phyloP scores from a whole-genome alignment of 2,797 vertebrate species.

The Anomalospiza imberbis region DNA sequence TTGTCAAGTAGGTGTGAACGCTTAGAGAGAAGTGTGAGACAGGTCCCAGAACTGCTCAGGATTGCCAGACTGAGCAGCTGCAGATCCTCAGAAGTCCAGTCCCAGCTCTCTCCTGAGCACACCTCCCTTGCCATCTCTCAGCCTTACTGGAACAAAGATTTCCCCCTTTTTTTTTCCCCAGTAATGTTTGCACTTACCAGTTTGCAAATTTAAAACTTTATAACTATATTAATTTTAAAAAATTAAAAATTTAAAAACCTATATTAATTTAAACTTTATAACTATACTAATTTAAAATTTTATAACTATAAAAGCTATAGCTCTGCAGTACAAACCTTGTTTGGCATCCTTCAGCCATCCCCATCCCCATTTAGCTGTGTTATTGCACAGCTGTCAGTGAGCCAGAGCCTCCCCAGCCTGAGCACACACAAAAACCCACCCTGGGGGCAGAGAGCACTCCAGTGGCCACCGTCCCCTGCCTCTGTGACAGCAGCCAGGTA shows the following conservation, averaged over 20 bases:
- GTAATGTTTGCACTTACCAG: not conserved
- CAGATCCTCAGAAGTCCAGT: not conserved
- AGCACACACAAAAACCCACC: not conserved
- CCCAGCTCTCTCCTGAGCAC: not conserved
- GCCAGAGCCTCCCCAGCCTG: not conserved
- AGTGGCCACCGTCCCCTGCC: not conserved
- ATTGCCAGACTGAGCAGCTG: not conserved
- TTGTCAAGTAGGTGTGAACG: not conserved
- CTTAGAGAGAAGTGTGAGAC: not conserved
- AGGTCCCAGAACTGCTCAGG: not conserved
- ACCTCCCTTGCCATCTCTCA: not conserved
- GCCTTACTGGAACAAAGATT: not conserved
- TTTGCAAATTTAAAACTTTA: not conserved
- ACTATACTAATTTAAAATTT: too few species aligned
- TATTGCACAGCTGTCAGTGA: accelerated
- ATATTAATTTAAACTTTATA: too few species aligned
- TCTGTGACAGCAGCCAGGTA: not conserved
- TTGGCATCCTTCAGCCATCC: not conserved
- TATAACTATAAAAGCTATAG: accelerated
- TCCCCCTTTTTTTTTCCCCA: not conserved
- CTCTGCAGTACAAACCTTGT: not conserved
- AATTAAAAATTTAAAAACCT: too few species aligned
- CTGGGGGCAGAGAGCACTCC: not conserved
- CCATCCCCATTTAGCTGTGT: not conserved
- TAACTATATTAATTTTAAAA: too few species aligned